Conservation (phyloP, 2,113 vertebrate species). For the Onychorhynchus coronatus region DNA sequence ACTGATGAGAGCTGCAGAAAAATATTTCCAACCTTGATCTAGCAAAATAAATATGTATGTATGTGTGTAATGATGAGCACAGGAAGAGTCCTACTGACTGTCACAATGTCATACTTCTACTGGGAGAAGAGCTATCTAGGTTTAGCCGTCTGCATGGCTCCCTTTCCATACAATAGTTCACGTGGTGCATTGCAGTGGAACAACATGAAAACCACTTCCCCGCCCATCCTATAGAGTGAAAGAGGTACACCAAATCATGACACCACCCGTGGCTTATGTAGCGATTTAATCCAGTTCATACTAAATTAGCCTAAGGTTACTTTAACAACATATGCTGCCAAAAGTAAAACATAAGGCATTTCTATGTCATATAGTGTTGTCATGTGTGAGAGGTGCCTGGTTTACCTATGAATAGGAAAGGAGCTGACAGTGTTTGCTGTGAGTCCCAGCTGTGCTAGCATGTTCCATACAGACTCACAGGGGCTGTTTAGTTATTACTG, state of each 20-base stretch:
- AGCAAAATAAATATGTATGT: not conserved
- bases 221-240: not conserved
- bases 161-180: not conserved
- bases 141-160: not conserved
- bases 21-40: not conserved
- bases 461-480: not conserved
- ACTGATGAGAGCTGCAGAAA: not conserved
- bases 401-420: not conserved
- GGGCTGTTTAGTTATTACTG: not conserved
- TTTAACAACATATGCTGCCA: not conserved
- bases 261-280: fast-evolving
- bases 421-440: not conserved
- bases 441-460: not conserved
- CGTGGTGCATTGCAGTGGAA: not conserved
- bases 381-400: not conserved
- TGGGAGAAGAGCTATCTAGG: not conserved
- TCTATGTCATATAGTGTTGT: not conserved
- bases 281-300: not conserved
- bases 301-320: not conserved
- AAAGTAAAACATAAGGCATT: not conserved
- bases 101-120: not conserved
- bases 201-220: not conserved
- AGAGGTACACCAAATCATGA: not conserved
- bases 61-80: not conserved
- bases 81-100: not conserved